Evolutionary conservation across 2,888 invertebrate genomes (phyloP).

Genomic region (Andrena hattorfiana): DNA sequence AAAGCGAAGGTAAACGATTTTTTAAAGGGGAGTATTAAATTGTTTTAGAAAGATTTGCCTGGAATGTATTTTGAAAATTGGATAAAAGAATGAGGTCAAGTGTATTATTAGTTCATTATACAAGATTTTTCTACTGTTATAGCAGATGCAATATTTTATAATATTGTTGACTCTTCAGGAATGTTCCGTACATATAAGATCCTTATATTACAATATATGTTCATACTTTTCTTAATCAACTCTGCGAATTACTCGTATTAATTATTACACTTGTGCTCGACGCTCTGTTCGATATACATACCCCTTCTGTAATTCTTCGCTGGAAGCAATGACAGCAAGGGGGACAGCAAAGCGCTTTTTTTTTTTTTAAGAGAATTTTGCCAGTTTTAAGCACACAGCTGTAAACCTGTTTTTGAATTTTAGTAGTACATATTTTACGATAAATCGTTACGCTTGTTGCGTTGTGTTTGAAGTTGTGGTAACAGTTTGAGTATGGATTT

Average conservation of each 20-base stretch:
- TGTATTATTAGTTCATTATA: constrained; percentile 4
- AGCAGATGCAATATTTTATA: constrained; percentile 5
- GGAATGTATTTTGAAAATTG: background rate
- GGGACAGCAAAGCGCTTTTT: constrained; percentile 16
- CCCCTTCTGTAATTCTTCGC: constrained; percentile 43
- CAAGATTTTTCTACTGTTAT: constrained; percentile 8
- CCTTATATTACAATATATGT: constrained; percentile 11
- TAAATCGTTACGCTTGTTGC: constrained; percentile 53
- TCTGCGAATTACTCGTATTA: constrained; percentile 28
- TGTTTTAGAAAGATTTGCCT: background rate
- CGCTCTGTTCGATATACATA: constrained; percentile 1
- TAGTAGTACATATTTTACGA: constrained; percentile 50
- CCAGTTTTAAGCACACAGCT: constrained; percentile 24
- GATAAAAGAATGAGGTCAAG: background rate
- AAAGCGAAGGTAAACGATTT: background rate
- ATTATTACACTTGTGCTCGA: constrained; percentile 8
- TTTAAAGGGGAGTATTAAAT: background rate
- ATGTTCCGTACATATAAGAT: constrained; percentile 13
- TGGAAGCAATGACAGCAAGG: constrained; percentile 36
- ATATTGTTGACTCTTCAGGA: constrained; percentile 18
- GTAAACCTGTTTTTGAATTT: constrained; percentile 40
- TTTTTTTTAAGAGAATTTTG: background rate
- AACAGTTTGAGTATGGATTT: constrained; percentile 24
- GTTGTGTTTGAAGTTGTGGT: constrained; percentile 46
- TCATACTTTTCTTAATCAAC: constrained; percentile 1